phyloP scores from a whole-genome alignment of 2,797 vertebrate species.

The Pachyuromys duprasi region DNA sequence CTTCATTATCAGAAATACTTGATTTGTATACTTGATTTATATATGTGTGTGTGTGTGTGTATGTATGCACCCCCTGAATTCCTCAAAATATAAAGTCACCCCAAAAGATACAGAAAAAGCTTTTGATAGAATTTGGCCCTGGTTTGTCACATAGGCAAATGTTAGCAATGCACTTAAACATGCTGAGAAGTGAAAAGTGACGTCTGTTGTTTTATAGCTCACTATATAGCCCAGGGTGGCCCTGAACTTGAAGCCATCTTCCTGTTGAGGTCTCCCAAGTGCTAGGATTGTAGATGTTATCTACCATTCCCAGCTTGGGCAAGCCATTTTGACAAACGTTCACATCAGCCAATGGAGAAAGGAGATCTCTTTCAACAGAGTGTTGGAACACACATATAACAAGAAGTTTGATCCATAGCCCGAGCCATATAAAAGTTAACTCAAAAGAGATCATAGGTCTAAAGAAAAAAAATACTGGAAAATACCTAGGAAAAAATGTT shows the following conservation, averaged over 20 bases:
- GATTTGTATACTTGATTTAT: background rate
- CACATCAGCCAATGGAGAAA: background rate
- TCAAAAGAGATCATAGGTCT: background rate
- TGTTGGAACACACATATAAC: background rate
- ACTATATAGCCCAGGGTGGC: background rate
- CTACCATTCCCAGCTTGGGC: background rate
- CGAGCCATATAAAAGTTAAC: background rate
- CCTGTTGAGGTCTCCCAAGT: background rate
- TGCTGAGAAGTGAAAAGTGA: background rate
- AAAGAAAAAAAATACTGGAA: background rate
- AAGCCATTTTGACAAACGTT: background rate
- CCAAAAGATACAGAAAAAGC: background rate
- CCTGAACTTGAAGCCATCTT: background rate
- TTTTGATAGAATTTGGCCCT: background rate
- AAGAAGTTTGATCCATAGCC: too few species aligned
- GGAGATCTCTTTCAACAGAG: background rate
- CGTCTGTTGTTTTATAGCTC: background rate
- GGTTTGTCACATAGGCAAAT: background rate
- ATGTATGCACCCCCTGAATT: background rate
- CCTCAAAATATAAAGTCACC: background rate
- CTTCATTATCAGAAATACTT: background rate
- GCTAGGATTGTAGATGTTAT: background rate
- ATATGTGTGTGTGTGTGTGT: background rate
- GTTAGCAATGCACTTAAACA: background rate
- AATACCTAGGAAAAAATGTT: background rate